Base-by-base conservation (phyloP, 1,140 invertebrate genomes). In the Stratiolaelaps scimitus region DNA sequence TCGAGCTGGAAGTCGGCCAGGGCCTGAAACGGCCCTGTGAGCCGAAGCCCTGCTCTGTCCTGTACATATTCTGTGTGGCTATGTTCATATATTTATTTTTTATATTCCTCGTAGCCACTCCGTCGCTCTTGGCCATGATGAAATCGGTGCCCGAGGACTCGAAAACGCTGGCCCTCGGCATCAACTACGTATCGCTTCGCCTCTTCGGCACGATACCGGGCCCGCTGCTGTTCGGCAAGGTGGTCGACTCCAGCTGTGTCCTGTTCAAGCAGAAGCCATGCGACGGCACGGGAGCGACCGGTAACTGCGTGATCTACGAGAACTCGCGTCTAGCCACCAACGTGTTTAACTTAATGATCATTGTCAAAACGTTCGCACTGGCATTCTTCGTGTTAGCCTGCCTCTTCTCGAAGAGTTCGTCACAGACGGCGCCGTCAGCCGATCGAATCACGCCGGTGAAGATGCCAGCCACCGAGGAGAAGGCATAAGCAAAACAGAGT, bases 31-130 rank as follows among this genome's bases (percentile, higher is more conserved):
- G 53, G 53, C 53, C 53, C 15, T 60, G 53, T 23, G 53, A 60
- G 53, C 53, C 53, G 26, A 60, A 60, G 34, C 23, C 53, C 23
- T 60, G 53, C 34, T 60, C 53, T 34, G 53, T 60, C 6, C 23
- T 60, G 53, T 60, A 60, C 23, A 60, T 60, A 60, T 60, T 60
- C 53, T 60, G 53, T 34, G 34, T 60, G 26, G 53, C 53, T 15
- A 26, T 60, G 53, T 60, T 60, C 53, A 34, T 60, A 34, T 60
- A 60, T 60, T 60, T 60, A 60, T 60, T 60, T 60, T 60, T 60
- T 60, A 60, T 60, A 60, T 60, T 60, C 23, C 53, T 60, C 53
- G 53, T 60, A 23, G 53, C 53, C 13, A 60, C 53, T 15, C 53
- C 53, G 53, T 60, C 53, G 15, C 34, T 60, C 17, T 34, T 60